These are phyloP conservation scores for Parotocinclus haroldoi DNA, from an alignment of 2,797 vertebrate species.

Conservation along the genomic window DNA sequence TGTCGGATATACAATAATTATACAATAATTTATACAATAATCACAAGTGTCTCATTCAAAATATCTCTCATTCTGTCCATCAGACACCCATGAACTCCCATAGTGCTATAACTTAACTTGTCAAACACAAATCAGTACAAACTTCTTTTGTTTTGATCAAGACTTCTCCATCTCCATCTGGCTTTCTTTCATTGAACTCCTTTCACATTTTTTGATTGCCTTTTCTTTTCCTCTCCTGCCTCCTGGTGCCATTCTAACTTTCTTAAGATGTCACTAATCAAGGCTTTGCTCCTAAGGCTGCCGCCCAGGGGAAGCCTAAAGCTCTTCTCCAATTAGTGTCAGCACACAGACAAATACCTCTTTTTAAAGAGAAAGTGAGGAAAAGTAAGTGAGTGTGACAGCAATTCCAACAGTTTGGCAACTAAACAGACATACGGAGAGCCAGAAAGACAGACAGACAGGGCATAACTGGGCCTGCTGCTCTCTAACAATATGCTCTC, in stretches of 20 bases:
- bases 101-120: background rate
- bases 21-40: too few species aligned
- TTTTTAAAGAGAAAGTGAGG: conserved; percentile 55
- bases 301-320: conserved; percentile 66
- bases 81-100: conserved; percentile 17
- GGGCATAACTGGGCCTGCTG: conserved; percentile 46
- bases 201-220: conserved; percentile 23
- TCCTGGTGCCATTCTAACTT: conserved; percentile 54
- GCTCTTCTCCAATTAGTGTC: conserved; percentile 79
- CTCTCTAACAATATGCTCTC: too few species aligned
- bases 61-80: conserved; percentile 50
- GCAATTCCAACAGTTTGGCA: conserved; percentile 68
- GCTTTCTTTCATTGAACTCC: background rate
- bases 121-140: background rate
- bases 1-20: too few species aligned
- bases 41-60: conserved; percentile 53
- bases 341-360: conserved; percentile 70
- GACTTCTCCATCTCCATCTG: conserved; percentile 3
- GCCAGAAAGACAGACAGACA: conserved; percentile 39
- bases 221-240: background rate
- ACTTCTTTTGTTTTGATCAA: background rate
- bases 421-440: conserved; percentile 59
- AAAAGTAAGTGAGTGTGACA: conserved; percentile 70
- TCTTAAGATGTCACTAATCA: conserved; percentile 73
- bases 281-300: conserved; percentile 65